These are phyloP conservation scores for Ondatra zibethicus DNA, from an alignment of 2,113 vertebrate genomes.

Conservation along the genomic window DNA sequence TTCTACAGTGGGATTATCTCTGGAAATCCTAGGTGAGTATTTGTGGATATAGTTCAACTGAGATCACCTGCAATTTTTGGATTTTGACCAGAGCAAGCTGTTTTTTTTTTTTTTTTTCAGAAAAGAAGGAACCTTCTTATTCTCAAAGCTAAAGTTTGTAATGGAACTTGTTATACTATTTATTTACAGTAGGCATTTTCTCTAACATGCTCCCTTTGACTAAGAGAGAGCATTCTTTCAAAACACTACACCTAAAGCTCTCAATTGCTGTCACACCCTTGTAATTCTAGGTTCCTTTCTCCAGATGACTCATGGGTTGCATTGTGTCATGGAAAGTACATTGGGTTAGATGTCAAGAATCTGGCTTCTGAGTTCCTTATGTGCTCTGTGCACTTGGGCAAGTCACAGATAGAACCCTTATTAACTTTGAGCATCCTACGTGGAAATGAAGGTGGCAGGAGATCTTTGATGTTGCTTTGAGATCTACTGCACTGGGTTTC, in stretches of 20 bases:
- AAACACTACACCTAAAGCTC: conserved; percentile 40
- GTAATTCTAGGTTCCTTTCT: conserved; percentile 69
- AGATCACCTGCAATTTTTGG: neutral
- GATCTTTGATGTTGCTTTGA: neutral
- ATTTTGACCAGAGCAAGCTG: neutral
- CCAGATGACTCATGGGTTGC: conserved; percentile 43
- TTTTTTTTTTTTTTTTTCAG: no score
- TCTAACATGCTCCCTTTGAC: conserved; percentile 52
- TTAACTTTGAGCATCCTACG: conserved; percentile 35
- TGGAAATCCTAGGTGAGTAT: neutral
- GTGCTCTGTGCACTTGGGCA: conserved; percentile 37
- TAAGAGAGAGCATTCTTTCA: conserved; percentile 21
- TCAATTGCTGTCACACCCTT: conserved; percentile 40
- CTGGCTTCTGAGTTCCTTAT: conserved; percentile 39
- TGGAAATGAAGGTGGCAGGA: neutral
- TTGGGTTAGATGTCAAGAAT: conserved; percentile 39
- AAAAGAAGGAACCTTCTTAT: conserved; percentile 6
- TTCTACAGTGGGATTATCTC: neutral
- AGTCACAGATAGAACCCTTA: conserved; percentile 29
- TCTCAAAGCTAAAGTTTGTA: neutral
- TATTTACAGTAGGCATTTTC: conserved; percentile 8
- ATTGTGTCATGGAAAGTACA: conserved; percentile 26
- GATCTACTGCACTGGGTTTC: neutral
- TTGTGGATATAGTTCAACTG: neutral
- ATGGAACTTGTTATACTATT: neutral